Conservation (phyloP, 2,797 vertebrate genomes). For the Okamejei kenojei region DNA sequence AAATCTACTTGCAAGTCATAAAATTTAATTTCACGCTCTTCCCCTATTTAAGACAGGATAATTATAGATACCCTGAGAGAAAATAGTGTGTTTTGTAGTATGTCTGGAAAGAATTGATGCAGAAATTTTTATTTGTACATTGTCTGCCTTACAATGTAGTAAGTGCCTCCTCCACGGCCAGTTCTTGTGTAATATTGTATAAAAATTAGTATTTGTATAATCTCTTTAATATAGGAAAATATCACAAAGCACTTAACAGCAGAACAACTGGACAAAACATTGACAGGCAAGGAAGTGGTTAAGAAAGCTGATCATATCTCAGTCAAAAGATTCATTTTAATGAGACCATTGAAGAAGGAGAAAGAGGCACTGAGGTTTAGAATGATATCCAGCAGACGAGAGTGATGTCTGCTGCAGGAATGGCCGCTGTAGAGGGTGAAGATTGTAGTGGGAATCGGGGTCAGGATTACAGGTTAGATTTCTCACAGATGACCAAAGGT, state of each 20-base stretch:
- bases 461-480: no score
- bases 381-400: background rate
- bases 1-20: background rate
- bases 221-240: background rate
- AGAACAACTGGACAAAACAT: background rate
- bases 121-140: background rate
- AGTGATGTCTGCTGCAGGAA: background rate
- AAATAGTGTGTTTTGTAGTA: background rate
- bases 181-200: background rate
- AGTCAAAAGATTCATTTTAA: background rate
- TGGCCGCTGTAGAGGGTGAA: no score
- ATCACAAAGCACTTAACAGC: background rate
- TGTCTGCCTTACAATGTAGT: background rate
- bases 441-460: no score
- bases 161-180: background rate
- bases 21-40: conserved; percentile 7
- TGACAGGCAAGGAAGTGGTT: background rate
- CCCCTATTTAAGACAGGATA: background rate
- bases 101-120: background rate
- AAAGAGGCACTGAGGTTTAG: background rate
- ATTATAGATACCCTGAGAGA: background rate
- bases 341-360: background rate
- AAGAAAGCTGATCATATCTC: background rate
- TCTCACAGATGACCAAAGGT: no score
- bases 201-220: background rate